Evolutionary conservation across 2,888 invertebrate species (phyloP).

Genomic region (Bellardia pandia): DNA sequence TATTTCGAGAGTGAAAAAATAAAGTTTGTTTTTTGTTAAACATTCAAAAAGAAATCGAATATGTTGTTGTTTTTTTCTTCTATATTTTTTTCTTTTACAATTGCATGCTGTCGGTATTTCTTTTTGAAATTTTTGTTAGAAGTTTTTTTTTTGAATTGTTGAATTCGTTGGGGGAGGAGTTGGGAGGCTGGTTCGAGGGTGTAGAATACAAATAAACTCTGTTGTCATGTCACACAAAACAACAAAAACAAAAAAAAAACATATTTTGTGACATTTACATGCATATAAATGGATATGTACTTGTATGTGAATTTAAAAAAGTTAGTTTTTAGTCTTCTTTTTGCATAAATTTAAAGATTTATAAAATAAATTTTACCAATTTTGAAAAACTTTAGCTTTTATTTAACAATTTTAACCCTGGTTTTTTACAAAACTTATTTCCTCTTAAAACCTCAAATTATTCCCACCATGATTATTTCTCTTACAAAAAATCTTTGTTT

Average conservation of each 20-base stretch:
- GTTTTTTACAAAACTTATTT: neutral
- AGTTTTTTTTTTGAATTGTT: neutral
- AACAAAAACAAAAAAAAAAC: neutral
- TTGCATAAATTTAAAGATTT: neutral
- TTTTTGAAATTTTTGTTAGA: constrained; percentile 43
- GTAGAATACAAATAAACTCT: neutral
- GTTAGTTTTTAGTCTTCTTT: neutral
- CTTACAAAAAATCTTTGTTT: constrained; percentile 27
- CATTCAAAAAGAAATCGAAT: constrained; percentile 48
- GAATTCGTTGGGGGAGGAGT: neutral
- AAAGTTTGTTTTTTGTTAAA: constrained; percentile 38
- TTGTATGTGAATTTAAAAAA: no score
- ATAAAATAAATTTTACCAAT: neutral
- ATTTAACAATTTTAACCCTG: neutral
- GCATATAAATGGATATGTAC: neutral
- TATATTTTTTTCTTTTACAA: constrained; percentile 37
- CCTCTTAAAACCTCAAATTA: neutral
- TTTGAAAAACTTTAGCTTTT: neutral
- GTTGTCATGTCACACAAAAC: constrained; percentile 27
- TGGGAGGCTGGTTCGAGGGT: constrained; percentile 12
- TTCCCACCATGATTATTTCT: constrained; percentile 42
- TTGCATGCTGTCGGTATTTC: constrained; percentile 51
- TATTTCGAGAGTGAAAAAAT: constrained; percentile 42
- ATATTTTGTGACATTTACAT: constrained; percentile 36
- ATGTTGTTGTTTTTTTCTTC: neutral